phyloP scores from a whole-genome alignment of 2,113 vertebrate genomes.

The Elanus axillaris region DNA sequence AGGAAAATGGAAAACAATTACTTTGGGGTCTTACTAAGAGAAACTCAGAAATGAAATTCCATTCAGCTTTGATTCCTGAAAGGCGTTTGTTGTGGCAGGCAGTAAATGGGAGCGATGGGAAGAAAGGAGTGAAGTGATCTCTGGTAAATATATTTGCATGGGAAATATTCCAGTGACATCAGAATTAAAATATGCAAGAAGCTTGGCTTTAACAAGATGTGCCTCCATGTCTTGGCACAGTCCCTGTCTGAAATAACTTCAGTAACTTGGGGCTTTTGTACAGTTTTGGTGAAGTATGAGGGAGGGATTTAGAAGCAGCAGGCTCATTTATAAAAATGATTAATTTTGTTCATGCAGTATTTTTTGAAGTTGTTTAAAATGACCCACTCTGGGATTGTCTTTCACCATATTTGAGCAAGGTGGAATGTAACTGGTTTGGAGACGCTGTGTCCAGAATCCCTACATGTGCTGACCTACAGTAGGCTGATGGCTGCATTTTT shows the following conservation, averaged over 20 bases:
- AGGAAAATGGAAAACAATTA: not conserved
- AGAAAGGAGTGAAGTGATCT: not conserved
- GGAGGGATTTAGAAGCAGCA: not conserved
- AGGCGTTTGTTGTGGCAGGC: not conserved
- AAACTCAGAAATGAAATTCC: not conserved
- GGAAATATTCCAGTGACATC: conserved; percentile 26
- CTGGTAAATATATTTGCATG: conserved; percentile 7
- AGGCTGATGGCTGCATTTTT: not conserved
- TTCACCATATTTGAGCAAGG: not conserved
- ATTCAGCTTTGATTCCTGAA: not conserved
- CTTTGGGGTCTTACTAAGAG: not conserved
- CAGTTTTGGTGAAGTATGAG: not conserved
- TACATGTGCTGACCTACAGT: not conserved
- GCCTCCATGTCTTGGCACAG: not conserved
- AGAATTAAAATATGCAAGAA: conserved; percentile 16
- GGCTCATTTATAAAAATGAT: not conserved
- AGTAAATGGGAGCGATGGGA: not conserved
- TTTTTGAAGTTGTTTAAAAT: not conserved
- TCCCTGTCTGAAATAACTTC: not conserved
- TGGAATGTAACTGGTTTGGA: not conserved
- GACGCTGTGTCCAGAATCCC: not conserved
- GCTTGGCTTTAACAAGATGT: not conserved
- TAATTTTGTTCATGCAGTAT: not conserved
- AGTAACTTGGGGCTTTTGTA: not conserved
- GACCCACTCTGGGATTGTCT: not conserved